Base-by-base conservation (phyloP, 2,113 vertebrate genomes). In the Paradisaea rubra region DNA sequence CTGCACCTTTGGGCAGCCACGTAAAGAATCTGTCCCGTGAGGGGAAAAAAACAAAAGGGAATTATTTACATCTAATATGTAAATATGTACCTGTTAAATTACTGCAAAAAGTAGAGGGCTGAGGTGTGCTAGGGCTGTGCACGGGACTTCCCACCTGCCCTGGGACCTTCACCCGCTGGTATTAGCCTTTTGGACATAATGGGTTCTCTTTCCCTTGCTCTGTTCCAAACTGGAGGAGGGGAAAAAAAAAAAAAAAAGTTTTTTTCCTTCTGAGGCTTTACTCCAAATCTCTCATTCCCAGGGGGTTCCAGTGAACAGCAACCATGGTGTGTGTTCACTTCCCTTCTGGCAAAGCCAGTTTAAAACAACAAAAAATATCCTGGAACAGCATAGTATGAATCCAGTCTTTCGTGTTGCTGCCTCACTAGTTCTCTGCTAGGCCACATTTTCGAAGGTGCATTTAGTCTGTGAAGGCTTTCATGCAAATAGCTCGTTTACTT, bases 261-360 rank as follows among this genome's bases (percentile, higher is more conserved):
- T 49, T 89, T 92, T 83, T 30, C 15, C 20, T 47, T 74, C n/a
- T 41, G 44, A 77, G 78, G 64, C 25, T 59, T 39, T 45, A 15
- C 6, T 86, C n/a, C 25, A 27, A 88, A 91, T 86, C 35, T 57
- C 41, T 88, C 2, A 0, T 60, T 93, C 79, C 85, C 76, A 78
- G 54, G 16, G 73, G 20, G 9, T 20, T 96, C 14, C 64, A 81
- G 56, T 4, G 3, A 90, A 90, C 91, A 95, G 93, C 89, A 97
- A 96, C 88, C 33, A 53, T 49, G 42, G 15, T 8, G 47, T 72
- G 71, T 6, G n/a, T 66, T 95, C 88, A 95, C 45, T 95, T 96
- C 88, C 91, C 85, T 88, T 85, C 80, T 88, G 82, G 69, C 3
- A 2, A 86, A 90, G 68, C 68, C 64, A 42, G 15, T 15, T 66